Base-by-base conservation (phyloP, 2,888 invertebrate genomes). In the Lathronympha strigana region DNA sequence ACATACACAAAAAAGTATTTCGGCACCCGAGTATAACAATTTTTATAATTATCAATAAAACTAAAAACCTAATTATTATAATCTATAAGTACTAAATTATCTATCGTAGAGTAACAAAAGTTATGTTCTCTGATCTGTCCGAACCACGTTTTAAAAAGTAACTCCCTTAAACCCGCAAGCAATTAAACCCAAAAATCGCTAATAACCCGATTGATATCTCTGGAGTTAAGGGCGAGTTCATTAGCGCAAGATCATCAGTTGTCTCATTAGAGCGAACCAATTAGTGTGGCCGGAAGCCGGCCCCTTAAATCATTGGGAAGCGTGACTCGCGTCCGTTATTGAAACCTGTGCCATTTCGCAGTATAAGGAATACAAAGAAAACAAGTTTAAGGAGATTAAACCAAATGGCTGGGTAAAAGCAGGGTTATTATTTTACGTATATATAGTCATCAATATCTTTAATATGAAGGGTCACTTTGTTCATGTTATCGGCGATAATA, bases 321-420 rank as follows among this genome's bases (percentile, higher is more conserved):
- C 64, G 64, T 64, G 64, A 69, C 72, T 73, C 69, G 72, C 73
- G 78, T 76, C 73, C 79, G 75, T 84, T 87, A 89, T 64, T 53
- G 64, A 60, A 64, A 60, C 64, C 64, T 53, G 64, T 51, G 51
- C 64, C 64, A 45, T 63, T 63, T 64, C 58, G 45, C 51, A 15
- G 61, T 53, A 33, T 45, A 45, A 43, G 64, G 19, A 58, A 64
- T 57, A 58, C 45, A 60, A 64, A 53, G 43, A 57, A 57, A 57
- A 57, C 28, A 45, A 43, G n/a, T 43, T 19, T 4, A 19, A 8
- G 19, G 31, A n/a, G 43, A 57, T 43, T 31, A 25, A 28, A 55
- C 6, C 13, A 53, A 36, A 31, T 31, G 31, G 17, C 6, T 17
- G 50, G 13, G 25, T 28, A 13, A 15, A 9, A 17, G 49, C 31